A percentile compares a stretch with the other conserved stretches of the same genome.
Conservation (phyloP, 2,888 invertebrate species). For the Drosophila prostipennis region DNA sequence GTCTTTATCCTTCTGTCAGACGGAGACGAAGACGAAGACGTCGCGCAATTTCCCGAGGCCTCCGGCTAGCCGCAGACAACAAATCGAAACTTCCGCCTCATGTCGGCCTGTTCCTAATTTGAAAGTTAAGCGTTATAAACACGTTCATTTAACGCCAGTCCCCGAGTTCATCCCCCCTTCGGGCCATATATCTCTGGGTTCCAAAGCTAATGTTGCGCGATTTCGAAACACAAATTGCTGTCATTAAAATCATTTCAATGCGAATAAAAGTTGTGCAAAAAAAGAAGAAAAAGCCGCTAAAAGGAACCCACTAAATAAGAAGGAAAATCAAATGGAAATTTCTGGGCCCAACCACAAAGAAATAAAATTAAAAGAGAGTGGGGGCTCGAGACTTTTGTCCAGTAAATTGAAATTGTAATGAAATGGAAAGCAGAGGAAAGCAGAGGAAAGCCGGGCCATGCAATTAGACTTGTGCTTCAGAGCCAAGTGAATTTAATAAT, state of each 20-base stretch:
- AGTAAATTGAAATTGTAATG: slow-evolving; percentile 46
- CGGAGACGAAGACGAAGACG: slow-evolving; percentile 40
- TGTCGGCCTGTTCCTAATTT: slow-evolving; percentile 67
- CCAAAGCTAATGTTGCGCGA: slow-evolving; percentile 77
- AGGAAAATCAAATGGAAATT: slow-evolving; percentile 43
- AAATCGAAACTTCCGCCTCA: slow-evolving; percentile 76
- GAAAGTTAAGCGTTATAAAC: slow-evolving; percentile 80
- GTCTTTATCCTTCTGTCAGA: slow-evolving; percentile 57
- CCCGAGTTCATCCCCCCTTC: not conserved
- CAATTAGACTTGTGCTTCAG: slow-evolving; percentile 39
- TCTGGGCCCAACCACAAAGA: slow-evolving; percentile 23
- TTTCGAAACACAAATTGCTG: slow-evolving; percentile 78
- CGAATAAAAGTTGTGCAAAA: slow-evolving; percentile 60
- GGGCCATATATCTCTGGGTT: slow-evolving; percentile 28
- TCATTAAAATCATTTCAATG: slow-evolving; percentile 79
- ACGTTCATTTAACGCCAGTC: slow-evolving; percentile 65
- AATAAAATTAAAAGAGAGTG: slow-evolving; percentile 9
- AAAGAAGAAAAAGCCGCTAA: slow-evolving; percentile 43
- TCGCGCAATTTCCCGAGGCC: slow-evolving; percentile 61
- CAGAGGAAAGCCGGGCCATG: slow-evolving; percentile 27
- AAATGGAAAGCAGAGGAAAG: slow-evolving; percentile 38
- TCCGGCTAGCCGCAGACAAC: slow-evolving; percentile 68
- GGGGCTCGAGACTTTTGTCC: slow-evolving; percentile 30
- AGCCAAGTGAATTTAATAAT: slow-evolving; percentile 35
- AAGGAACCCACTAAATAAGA: slow-evolving; percentile 33